phyloP scores from a whole-genome alignment of 1,140 invertebrate genomes.

The Scaptomyza montana region DNA sequence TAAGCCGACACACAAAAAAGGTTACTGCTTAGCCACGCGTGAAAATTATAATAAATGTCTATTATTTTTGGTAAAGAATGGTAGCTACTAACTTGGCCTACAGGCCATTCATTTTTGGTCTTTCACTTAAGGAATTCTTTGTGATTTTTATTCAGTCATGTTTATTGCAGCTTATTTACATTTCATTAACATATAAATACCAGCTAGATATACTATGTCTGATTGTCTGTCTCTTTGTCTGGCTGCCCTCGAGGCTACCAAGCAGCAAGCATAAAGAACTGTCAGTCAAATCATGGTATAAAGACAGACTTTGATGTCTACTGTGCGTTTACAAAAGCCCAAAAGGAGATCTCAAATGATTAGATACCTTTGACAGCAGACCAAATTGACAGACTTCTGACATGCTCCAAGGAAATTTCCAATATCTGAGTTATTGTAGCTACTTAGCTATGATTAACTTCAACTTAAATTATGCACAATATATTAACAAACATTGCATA shows the following conservation, averaged over 20 bases:
- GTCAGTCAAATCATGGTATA: constrained; percentile 21
- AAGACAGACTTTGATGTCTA: constrained; percentile 15
- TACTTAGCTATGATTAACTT: neutral
- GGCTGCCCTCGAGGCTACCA: constrained; percentile 14
- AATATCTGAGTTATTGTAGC: neutral
- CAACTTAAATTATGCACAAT: neutral
- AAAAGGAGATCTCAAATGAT: constrained; percentile 1
- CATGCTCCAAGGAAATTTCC: neutral
- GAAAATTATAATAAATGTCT: constrained; percentile 68
- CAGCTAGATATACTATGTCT: neutral
- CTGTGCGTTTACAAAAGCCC: constrained; percentile 8
- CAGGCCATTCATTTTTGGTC: constrained; percentile 5
- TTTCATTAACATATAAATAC: constrained; percentile 47
- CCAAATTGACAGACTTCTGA: constrained; percentile 9
- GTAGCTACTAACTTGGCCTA: neutral
- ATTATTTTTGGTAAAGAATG: constrained; percentile 19
- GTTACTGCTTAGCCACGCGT: constrained; percentile 65
- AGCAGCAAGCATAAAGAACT: neutral
- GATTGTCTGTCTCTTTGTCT: neutral
- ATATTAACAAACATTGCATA: neutral
- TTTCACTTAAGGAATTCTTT: constrained; percentile 5
- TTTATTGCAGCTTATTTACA: constrained; percentile 43
- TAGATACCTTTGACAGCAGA: constrained; percentile 6
- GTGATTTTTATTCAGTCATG: constrained; percentile 1
- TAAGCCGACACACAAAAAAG: constrained; percentile 29